A percentile compares a stretch with the other conserved stretches of the same genome.
Conservation (phyloP, 53 echinoderm and acorn worm species). For the Zoroaster sp. region DNA sequence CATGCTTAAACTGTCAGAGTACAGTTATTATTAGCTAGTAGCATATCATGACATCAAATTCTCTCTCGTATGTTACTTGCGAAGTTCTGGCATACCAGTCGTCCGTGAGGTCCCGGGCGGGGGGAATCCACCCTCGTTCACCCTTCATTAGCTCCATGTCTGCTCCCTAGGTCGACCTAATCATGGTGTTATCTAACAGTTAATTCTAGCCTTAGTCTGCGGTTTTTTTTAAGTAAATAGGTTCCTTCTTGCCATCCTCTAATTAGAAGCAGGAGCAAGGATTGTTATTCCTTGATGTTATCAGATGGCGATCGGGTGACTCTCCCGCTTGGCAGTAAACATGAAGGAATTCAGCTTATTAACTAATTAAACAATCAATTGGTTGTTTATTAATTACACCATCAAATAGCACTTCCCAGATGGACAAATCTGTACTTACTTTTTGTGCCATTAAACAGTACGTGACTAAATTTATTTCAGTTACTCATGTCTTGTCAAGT, state of each 20-base stretch:
- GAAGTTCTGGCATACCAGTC: slow-evolving; percentile 27
- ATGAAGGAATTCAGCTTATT: slow-evolving; percentile 13
- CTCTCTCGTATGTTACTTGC: neutral
- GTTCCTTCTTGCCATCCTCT: neutral
- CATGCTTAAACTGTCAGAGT: too few species aligned
- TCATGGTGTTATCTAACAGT: slow-evolving; percentile 49
- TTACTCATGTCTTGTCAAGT: too few species aligned
- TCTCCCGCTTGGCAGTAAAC: neutral
- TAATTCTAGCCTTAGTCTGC: slow-evolving; percentile 19
- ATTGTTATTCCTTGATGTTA: slow-evolving; percentile 25
- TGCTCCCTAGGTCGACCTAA: slow-evolving; percentile 29
- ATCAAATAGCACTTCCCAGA: neutral
- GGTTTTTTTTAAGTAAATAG: neutral
- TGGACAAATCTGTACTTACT: too few species aligned
- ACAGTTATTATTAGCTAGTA: too few species aligned
- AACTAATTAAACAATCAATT: slow-evolving; percentile 40
- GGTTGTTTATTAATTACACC: neutral
- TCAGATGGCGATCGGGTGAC: neutral
- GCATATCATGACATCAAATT: too few species aligned
- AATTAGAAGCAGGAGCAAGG: slow-evolving; percentile 30
- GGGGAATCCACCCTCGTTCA: slow-evolving; percentile 2
- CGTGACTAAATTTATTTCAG: too few species aligned
- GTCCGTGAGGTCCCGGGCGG: slow-evolving; percentile 21
- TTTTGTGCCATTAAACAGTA: too few species aligned
- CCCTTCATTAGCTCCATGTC: slow-evolving; percentile 46